Percentiles rank a stretch among this genome's conserved stretches.
Evolutionary conservation across 1,140 invertebrate genomes (phyloP).

Genomic region (Melitaea cinxia): DNA sequence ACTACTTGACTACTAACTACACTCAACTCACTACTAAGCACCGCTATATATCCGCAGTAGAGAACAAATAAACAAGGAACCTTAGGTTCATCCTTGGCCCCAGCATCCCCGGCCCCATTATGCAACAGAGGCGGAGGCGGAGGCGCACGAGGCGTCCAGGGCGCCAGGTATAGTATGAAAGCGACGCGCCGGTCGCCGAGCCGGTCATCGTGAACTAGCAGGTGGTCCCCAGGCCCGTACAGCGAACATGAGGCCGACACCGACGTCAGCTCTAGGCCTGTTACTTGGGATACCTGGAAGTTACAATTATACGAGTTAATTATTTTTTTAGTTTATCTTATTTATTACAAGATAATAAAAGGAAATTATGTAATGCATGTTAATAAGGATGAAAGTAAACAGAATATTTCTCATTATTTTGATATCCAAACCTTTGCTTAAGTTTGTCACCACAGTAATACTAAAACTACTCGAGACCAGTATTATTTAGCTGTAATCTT

Average conservation of each 20-base stretch:
- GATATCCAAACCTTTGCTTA: no score
- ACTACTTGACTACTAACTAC: no score
- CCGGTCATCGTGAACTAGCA: slow-evolving; percentile 89
- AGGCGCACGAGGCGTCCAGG: slow-evolving; percentile 61
- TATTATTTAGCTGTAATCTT: no score
- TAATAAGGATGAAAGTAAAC: no score
- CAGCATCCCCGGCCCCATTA: slow-evolving; percentile 43
- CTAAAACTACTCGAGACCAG: no score
- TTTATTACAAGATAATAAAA: no score
- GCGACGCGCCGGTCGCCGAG: slow-evolving; percentile 87
- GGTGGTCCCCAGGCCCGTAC: slow-evolving; percentile 87
- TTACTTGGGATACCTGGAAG: slow-evolving; percentile 82
- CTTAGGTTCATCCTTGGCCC: not conserved
- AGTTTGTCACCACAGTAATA: no score
- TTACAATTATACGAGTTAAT: slow-evolving; percentile 6
- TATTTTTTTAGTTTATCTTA: no score
- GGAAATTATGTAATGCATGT: no score
- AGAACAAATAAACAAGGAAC: not conserved
- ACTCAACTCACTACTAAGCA: no score
- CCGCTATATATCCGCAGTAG: no score
- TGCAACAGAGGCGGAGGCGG: slow-evolving; percentile 25
- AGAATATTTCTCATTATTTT: no score
- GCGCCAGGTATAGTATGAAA: slow-evolving; percentile 86
- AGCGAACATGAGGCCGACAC: slow-evolving; percentile 87
- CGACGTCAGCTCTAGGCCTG: slow-evolving; percentile 82